Base-by-base conservation (phyloP, 2,888 invertebrate genomes). In the Pyrocoelia pectoralis region DNA sequence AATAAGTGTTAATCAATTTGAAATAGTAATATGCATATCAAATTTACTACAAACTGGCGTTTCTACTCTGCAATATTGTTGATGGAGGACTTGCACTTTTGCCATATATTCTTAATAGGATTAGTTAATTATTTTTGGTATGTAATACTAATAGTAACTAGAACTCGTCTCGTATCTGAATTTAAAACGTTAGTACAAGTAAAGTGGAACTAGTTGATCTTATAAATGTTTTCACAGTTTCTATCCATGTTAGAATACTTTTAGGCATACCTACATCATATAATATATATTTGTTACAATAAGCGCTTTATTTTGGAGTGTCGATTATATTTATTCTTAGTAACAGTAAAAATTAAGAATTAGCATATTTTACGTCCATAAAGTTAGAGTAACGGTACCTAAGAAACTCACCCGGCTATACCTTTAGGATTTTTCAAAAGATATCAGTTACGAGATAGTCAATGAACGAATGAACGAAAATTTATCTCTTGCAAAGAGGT, bases 131-230 rank as follows among this genome's bases (percentile, higher is more conserved):
- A 13, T 13, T 12, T 14, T 13, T 43, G 43, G 13, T 13, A 43
- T 14, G 43, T 43, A 43, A 43, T 43, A 43, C 13, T 43, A 43
- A 43, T 43, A 43, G 43, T 38, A 38, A 38, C 38, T 38, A 38
- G 38, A 38, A 38, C 38, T 38, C n/a, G 12, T 38, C n/a, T n/a
- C n/a, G 38, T 43, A 43, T 43, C 6, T 14, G 12, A 13, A 14
- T 2, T 43, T 43, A 12, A 43, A 43, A n/a, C 15, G 43, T 43
- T 43, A 43, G 43, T 43, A 43, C 43, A 43, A 43, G 14, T 40
- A 40, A 40, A 15, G 8, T 43, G 12, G 15, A 8, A 9, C 43
- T 12, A 43, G 4, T 43, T 14, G 15, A 4, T 15, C 14, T 43
- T 15, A n/a, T 43, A 43, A 8, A 6, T 43, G 13, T 43, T 43